Conservation (phyloP, 2,113 vertebrate species). For the Larimichthys polyactis region DNA sequence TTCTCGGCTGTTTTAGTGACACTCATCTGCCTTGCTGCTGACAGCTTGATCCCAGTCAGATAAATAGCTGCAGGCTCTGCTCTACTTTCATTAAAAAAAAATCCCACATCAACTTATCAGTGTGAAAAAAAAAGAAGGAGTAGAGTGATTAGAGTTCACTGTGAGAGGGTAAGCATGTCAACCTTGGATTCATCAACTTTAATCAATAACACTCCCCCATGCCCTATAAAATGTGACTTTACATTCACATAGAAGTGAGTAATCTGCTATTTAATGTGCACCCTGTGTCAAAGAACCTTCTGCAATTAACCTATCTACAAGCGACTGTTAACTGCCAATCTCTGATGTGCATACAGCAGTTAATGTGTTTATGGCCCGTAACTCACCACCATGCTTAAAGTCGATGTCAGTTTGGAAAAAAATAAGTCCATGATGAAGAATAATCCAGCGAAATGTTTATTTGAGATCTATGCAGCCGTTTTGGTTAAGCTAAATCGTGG, state of each 20-base stretch:
- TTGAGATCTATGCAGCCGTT: neutral
- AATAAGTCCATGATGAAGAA: neutral
- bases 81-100: conserved; percentile 5
- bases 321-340: conserved; percentile 5
- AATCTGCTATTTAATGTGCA: neutral
- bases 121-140: neutral
- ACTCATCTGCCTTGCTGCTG: neutral
- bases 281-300: neutral
- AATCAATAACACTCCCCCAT: neutral
- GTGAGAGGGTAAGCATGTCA: neutral
- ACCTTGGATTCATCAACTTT: neutral
- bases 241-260: neutral
- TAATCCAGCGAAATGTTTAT: conserved; percentile 2
- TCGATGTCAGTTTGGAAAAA: neutral
- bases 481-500: neutral
- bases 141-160: neutral
- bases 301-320: neutral
- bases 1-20: neutral
- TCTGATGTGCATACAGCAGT: neutral
- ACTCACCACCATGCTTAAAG: neutral
- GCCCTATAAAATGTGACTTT: neutral
- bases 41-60: neutral
- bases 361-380: neutral
- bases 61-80: neutral
- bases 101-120: neutral